phyloP scores from a whole-genome alignment of 2,797 vertebrate species.

The Australoheros facetus region DNA sequence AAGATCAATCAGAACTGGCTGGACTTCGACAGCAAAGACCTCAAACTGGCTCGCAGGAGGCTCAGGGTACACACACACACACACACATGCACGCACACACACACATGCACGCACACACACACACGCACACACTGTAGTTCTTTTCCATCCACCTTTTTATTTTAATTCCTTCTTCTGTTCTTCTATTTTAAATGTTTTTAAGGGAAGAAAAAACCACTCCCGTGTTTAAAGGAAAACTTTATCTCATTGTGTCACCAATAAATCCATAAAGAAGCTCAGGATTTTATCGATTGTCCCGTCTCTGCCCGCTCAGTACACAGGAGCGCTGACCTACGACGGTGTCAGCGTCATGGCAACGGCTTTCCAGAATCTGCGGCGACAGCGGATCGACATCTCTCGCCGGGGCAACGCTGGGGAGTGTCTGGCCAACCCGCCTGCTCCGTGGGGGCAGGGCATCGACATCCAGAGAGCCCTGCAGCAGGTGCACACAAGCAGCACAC shows the following conservation, averaged over 20 bases:
- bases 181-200: not conserved
- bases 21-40: conserved; percentile 90
- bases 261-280: not conserved
- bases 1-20: conserved; percentile 91
- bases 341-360: conserved; percentile 93
- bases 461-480: conserved; percentile 96
- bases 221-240: not conserved
- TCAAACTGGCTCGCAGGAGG: conserved; percentile 87
- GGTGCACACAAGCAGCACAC: conserved; percentile 57
- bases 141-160: not conserved
- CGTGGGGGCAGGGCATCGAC: conserved; percentile 97
- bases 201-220: not conserved
- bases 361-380: conserved; percentile 91
- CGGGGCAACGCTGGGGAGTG: conserved; percentile 95
- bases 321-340: conserved; percentile 93
- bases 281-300: not conserved
- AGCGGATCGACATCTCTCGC: conserved; percentile 94
- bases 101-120: not conserved
- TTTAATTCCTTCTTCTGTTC: not conserved
- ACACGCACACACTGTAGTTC: not conserved
- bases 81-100: not conserved
- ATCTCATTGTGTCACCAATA: not conserved
- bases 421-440: conserved; percentile 93
- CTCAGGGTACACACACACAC: conserved; percentile 81
- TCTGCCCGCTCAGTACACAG: conserved; percentile 85